phyloP scores from a whole-genome alignment of 2,113 vertebrate species.

The Empidonax traillii region DNA sequence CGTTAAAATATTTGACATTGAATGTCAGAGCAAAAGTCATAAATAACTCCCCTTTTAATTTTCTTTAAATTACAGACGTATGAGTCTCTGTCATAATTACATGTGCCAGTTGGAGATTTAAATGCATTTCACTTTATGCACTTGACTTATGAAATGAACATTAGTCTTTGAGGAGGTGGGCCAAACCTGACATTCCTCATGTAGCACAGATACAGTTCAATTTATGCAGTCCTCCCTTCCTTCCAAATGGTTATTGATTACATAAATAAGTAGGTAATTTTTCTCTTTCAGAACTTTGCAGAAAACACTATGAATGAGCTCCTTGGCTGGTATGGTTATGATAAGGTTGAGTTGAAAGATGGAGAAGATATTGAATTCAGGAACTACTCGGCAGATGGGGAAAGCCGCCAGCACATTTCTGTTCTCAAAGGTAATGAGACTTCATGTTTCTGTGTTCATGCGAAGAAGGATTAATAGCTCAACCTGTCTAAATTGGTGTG shows the following conservation, averaged over 20 bases:
- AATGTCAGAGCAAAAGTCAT: conserved; percentile 56
- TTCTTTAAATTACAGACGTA: conserved; percentile 68
- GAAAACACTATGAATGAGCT: conserved; percentile 99
- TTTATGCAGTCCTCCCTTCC: conserved; percentile 68
- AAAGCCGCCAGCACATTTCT: conserved; percentile 95
- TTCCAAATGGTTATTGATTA: conserved; percentile 76
- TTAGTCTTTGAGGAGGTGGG: conserved; percentile 58
- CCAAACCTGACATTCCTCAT: conserved; percentile 38
- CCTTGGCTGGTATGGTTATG: conserved; percentile 98
- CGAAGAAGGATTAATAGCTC: conserved; percentile 61
- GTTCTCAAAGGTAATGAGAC: conserved; percentile 93
- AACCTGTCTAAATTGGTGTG: conserved; percentile 27
- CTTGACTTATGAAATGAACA: conserved; percentile 70
- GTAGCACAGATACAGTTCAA: conserved; percentile 60
- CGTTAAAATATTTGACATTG: conserved; percentile 62
- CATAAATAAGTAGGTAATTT: conserved; percentile 73
- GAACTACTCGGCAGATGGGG: conserved; percentile 88
- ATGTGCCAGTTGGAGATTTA: conserved; percentile 66
- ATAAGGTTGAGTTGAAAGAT: conserved; percentile 98
- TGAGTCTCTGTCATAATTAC: conserved; percentile 69
- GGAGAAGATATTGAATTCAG: conserved; percentile 95
- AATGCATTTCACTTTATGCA: conserved; percentile 66
- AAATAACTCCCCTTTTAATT: conserved; percentile 69
- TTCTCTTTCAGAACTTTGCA: conserved; percentile 94
- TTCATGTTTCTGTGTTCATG: conserved; percentile 64